Percentiles rank a stretch among this genome's conserved stretches.
phyloP scores from a whole-genome alignment of 2,113 vertebrate genomes.

The Oreotrochilus melanogaster region DNA sequence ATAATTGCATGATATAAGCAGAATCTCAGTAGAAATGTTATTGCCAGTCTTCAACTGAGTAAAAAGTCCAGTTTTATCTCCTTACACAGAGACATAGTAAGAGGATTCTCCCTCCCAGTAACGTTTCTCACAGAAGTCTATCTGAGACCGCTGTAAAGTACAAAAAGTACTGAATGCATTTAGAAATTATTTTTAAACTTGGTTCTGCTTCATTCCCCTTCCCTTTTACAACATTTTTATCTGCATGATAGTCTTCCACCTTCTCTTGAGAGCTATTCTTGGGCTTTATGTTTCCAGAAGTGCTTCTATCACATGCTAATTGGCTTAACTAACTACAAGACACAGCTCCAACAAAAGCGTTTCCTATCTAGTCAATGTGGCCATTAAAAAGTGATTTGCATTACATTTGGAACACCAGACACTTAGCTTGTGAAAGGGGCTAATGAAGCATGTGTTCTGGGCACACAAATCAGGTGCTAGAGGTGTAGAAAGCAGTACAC shows the following conservation, averaged over 20 bases:
- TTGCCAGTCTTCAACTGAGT: neutral
- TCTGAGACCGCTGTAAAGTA: neutral
- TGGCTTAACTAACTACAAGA: constrained; percentile 73
- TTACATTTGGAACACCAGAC: constrained; percentile 53
- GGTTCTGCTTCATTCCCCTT: neutral
- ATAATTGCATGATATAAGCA: neutral
- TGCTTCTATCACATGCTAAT: constrained; percentile 68
- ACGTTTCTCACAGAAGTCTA: neutral
- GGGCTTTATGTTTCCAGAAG: constrained; percentile 46
- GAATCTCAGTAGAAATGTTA: neutral
- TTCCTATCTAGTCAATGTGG: constrained; percentile 69
- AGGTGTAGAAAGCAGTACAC: constrained; percentile 3
- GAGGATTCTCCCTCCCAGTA: neutral
- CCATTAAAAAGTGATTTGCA: constrained; percentile 76
- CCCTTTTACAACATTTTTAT: neutral
- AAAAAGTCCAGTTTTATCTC: neutral
- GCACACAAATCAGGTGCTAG: constrained; percentile 64
- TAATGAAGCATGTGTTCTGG: constrained; percentile 64
- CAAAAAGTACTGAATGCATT: neutral
- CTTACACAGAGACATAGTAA: neutral
- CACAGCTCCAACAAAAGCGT: constrained; percentile 61
- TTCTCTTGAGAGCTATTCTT: constrained; percentile 37
- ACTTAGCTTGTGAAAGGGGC: constrained; percentile 49
- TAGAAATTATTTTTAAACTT: constrained; percentile 20
- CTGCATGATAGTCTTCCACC: neutral